Evolutionary conservation across 2,888 invertebrate genomes (phyloP).

Genomic region (Platycnemis pennipes): DNA sequence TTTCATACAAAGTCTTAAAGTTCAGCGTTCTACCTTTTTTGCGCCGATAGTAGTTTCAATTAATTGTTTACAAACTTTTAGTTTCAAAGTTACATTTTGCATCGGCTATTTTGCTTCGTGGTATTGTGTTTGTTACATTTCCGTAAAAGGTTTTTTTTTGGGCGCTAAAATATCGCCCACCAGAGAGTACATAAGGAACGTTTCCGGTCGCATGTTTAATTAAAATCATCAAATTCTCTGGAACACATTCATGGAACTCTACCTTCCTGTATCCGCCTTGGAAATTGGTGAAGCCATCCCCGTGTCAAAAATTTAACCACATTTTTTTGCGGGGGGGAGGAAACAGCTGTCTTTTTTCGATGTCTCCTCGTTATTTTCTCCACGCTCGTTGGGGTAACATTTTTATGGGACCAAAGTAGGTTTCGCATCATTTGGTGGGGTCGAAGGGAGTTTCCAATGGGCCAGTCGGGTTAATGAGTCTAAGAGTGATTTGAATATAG

Average conservation of each 20-base stretch:
- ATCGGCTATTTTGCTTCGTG: no score
- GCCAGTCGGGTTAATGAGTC: neutral
- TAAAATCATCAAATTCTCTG: neutral
- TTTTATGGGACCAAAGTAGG: neutral
- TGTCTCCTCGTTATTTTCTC: neutral
- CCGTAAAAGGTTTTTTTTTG: no score
- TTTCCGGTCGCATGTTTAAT: no score
- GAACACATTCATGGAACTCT: neutral
- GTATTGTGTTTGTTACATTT: no score
- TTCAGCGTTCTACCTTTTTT: no score
- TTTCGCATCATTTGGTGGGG: neutral
- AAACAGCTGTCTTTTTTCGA: neutral
- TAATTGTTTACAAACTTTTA: no score
- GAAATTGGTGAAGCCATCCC: neutral
- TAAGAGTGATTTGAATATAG: neutral
- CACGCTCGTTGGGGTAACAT: neutral
- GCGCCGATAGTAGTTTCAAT: no score
- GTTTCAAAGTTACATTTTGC: no score
- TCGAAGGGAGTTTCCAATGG: neutral
- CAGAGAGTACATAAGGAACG: no score
- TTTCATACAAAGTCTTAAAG: no score
- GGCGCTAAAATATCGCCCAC: no score
- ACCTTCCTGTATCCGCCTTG: neutral
- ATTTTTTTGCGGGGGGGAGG: neutral
- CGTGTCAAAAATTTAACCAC: neutral